Conservation (phyloP, 2,113 vertebrate genomes). For the Aegotheles bennettii region DNA sequence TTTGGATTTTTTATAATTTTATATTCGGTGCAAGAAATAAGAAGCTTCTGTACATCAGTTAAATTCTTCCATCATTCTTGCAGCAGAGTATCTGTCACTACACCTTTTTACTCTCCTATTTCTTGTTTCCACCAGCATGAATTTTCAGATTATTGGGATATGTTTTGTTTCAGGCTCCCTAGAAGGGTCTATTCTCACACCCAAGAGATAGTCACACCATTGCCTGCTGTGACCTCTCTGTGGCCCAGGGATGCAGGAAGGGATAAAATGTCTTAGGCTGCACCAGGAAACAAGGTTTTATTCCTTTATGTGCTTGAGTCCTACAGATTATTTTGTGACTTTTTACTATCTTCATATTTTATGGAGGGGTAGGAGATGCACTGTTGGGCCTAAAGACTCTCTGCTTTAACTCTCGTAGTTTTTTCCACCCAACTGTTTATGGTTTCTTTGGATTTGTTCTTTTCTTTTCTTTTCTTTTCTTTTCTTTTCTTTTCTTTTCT, state of each 20-base stretch:
- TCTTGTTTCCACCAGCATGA: not conserved
- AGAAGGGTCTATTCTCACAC: not conserved
- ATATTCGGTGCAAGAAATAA: not conserved
- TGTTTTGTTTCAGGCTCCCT: not conserved
- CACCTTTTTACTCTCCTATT: not conserved
- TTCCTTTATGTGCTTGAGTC: not conserved
- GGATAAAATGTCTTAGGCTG: not conserved
- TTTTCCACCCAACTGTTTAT: not conserved
- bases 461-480: too few relatives aligned
- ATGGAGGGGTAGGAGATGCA: rapidly evolving
- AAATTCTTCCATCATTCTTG: not conserved
- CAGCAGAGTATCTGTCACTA: not conserved
- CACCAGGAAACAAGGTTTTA: not conserved
- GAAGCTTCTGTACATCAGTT: not conserved
- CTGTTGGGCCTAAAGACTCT: not conserved
- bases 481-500: too few relatives aligned
- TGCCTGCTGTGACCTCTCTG: not conserved
- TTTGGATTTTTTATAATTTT: not conserved
- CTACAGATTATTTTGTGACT: not conserved
- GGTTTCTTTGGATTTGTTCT: not conserved
- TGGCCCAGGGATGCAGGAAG: not conserved
- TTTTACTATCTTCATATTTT: not conserved
- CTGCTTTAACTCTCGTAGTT: not conserved
- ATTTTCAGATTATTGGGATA: not conserved
- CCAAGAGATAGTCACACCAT: not conserved